Percentiles rank a stretch among this genome's conserved stretches.
Conservation (phyloP, 2,797 vertebrate species). For the Microctenopoma stevenorrisi region DNA sequence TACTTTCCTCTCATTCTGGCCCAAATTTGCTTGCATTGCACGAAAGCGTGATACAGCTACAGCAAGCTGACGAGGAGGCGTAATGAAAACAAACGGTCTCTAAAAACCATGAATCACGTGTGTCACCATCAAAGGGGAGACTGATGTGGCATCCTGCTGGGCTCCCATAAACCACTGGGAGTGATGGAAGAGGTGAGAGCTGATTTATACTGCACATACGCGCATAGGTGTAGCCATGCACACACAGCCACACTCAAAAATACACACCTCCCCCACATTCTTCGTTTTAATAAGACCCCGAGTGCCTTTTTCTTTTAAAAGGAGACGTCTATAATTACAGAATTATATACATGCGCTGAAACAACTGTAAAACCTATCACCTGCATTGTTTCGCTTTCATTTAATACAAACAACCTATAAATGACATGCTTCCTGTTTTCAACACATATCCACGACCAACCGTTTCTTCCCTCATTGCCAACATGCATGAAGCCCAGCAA, state of each 20-base stretch:
- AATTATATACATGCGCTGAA: conserved; percentile 20
- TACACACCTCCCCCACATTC: conserved; percentile 4
- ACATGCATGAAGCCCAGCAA: conserved; percentile 44
- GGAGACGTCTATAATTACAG: conserved; percentile 11
- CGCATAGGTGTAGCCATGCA: conserved; percentile 38
- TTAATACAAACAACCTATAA: conserved; percentile 11
- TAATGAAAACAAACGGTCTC: conserved; percentile 79
- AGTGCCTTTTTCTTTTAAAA: conserved; percentile 13
- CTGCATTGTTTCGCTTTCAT: conserved; percentile 14
- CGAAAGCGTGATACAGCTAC: conserved; percentile 62
- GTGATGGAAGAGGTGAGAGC: conserved; percentile 80
- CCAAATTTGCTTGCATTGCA: conserved; percentile 74
- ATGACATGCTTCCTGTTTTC: conserved; percentile 37
- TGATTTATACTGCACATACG: conserved; percentile 66
- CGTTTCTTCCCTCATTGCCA: conserved; percentile 50
- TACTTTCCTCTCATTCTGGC: conserved; percentile 76
- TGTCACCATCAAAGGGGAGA: conserved; percentile 78
- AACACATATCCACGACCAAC: conserved; percentile 48
- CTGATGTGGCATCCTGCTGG: conserved; percentile 73
- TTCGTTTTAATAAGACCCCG: conserved; percentile 4
- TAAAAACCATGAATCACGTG: conserved; percentile 74
- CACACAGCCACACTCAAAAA: conserved; percentile 7
- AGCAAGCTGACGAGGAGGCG: conserved; percentile 70
- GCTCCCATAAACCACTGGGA: conserved; percentile 77
- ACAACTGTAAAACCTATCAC: conserved; percentile 9